Evolutionary conservation across 35 echinoderm and acorn worm genomes (phyloP).

Genomic region (Apostichopus californicus): DNA sequence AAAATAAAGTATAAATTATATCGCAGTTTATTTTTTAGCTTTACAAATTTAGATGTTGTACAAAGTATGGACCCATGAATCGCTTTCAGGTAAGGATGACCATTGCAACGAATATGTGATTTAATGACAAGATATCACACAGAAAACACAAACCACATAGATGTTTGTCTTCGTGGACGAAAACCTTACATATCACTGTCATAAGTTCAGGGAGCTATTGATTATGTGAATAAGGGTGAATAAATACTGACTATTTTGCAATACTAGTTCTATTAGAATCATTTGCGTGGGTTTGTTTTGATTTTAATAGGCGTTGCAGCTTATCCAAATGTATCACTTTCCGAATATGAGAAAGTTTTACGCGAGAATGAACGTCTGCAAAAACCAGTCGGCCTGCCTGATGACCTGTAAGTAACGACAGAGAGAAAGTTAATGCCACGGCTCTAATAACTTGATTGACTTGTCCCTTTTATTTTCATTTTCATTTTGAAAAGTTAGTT

Average conservation of each 20-base stretch:
- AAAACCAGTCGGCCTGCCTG: neutral
- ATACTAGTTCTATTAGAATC: too few relatives aligned
- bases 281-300: too few relatives aligned
- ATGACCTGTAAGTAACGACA: neutral
- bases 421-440: neutral
- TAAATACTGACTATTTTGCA: too few relatives aligned
- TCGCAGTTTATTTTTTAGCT: neutral
- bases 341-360: neutral
- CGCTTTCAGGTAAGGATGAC: neutral
- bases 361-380: neutral
- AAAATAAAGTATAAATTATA: neutral
- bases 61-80: neutral
- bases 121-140: neutral
- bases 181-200: too few relatives aligned
- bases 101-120: neutral
- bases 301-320: neutral
- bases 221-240: too few relatives aligned
- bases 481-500: too few relatives aligned
- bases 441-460: too few relatives aligned
- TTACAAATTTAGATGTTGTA: neutral
- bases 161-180: too few relatives aligned
- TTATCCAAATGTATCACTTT: neutral
- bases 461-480: too few relatives aligned
- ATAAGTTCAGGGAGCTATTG: too few relatives aligned
- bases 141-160: too few relatives aligned